phyloP scores from a whole-genome alignment of 2,888 invertebrate species.

The Dichetophora obliterata region DNA sequence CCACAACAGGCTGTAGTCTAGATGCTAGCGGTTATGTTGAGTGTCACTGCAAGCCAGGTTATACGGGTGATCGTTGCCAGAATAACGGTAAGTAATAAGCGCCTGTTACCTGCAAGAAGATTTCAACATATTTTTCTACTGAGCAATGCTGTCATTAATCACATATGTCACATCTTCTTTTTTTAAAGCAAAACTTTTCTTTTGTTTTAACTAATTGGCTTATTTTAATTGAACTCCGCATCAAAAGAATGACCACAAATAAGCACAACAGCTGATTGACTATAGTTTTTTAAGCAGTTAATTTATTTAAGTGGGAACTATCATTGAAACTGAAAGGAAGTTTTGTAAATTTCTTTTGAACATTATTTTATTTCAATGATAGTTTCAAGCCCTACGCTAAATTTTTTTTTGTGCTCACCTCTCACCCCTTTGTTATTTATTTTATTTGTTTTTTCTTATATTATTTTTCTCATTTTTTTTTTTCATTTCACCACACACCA shows the following conservation, averaged over 20 bases:
- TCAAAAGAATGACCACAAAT: neutral
- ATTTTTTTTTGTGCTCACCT: too few relatives aligned
- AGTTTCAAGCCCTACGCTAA: too few relatives aligned
- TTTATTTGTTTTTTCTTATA: neutral
- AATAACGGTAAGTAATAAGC: conserved; percentile 70
- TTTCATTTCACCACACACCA: conserved; percentile 3
- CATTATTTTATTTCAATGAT: too few relatives aligned
- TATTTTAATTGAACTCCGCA: neutral
- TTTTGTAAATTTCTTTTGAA: neutral
- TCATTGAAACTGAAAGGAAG: neutral
- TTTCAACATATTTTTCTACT: neutral
- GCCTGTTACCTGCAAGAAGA: neutral
- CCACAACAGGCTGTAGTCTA: conserved; percentile 62
- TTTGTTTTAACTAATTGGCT: neutral
- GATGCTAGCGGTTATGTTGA: conserved; percentile 77
- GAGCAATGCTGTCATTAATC: conserved; percentile 9
- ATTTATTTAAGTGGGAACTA: neutral
- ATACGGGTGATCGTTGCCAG: conserved; percentile 77
- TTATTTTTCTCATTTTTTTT: conserved; percentile 21
- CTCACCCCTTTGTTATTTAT: neutral
- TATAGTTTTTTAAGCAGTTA: neutral
- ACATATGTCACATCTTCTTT: neutral
- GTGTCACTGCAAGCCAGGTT: conserved; percentile 81
- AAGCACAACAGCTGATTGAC: neutral
- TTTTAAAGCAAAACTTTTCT: neutral